Evolutionary conservation across 2,888 invertebrate genomes (phyloP).

Genomic region (Cylindroiulus punctatus): DNA sequence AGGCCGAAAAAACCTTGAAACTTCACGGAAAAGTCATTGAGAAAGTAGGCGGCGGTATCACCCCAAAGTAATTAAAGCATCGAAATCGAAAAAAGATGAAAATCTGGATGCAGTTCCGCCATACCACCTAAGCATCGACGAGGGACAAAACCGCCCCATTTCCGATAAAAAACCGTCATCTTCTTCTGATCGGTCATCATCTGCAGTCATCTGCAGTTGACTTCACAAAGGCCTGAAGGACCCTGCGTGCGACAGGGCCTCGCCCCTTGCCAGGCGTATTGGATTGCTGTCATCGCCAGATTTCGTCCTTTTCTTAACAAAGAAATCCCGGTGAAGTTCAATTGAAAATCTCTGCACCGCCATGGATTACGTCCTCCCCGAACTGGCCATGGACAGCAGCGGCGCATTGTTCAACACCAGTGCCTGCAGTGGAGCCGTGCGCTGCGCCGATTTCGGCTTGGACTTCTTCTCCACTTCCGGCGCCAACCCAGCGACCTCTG

Average conservation of each 20-base stretch:
- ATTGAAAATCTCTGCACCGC: background rate
- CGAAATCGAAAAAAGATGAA: background rate
- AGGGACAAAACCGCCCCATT: background rate
- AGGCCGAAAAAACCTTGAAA: no score
- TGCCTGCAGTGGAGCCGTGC: slow-evolving; percentile 24
- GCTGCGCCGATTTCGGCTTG: slow-evolving; percentile 49
- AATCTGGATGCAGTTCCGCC: background rate
- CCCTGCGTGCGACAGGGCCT: background rate
- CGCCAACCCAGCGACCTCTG: background rate
- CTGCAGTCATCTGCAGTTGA: slow-evolving; percentile 4
- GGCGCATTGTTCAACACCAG: slow-evolving; percentile 44
- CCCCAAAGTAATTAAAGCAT: background rate
- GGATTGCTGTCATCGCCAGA: slow-evolving; percentile 51
- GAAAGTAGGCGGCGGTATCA: no score
- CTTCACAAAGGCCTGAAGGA: slow-evolving; percentile 1
- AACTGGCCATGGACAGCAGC: slow-evolving; percentile 49
- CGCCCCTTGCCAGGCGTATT: slow-evolving; percentile 24
- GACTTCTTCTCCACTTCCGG: slow-evolving; percentile 45
- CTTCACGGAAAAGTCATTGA: no score
- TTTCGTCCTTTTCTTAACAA: slow-evolving; percentile 48
- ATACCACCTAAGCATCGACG: background rate
- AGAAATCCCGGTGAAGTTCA: slow-evolving; percentile 16
- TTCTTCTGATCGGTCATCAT: slow-evolving; percentile 23
- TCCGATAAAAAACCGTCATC: background rate
- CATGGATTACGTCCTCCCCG: slow-evolving; percentile 49